A percentile compares a stretch with the other conserved stretches of the same genome.
Conservation (phyloP, 2,888 invertebrate species). For the Carpatolechia fugitivella region DNA sequence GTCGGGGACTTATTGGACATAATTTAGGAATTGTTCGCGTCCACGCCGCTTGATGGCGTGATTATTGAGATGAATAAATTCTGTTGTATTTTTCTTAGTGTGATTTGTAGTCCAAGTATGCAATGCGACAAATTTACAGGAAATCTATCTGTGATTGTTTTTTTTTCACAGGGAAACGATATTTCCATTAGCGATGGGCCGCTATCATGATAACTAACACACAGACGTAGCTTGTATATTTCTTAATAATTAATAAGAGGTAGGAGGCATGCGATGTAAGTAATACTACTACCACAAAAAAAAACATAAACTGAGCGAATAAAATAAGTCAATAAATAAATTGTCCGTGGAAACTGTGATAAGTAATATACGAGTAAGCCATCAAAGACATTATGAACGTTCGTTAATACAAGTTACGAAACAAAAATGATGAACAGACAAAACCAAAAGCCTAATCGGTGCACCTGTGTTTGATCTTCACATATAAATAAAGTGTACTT, state of each 20-base stretch:
- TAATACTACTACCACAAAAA: too few relatives aligned
- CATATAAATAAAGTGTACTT: slow-evolving; percentile 43
- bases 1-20: slow-evolving; percentile 48
- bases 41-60: slow-evolving; percentile 47
- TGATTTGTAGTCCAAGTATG: slow-evolving; percentile 5
- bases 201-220: too few relatives aligned
- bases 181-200: too few relatives aligned
- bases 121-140: not conserved
- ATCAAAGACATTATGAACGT: too few relatives aligned
- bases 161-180: too few relatives aligned
- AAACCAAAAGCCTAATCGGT: slow-evolving; percentile 18
- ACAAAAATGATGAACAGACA: slow-evolving; percentile 23
- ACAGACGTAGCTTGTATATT: too few relatives aligned
- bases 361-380: too few relatives aligned
- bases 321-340: too few relatives aligned
- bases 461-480: slow-evolving; percentile 58
- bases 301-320: too few relatives aligned
- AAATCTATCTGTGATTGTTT: not conserved
- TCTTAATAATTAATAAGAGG: too few relatives aligned
- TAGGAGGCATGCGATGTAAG: too few relatives aligned
- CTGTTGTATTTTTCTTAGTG: not conserved
- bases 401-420: slow-evolving; percentile 33
- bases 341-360: too few relatives aligned
- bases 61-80: slow-evolving; percentile 46
- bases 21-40: slow-evolving; percentile 57